A percentile compares a stretch with the other conserved stretches of the same genome.
Evolutionary conservation across 2,113 vertebrate genomes (phyloP).

Genomic region (Rissa tridactyla): DNA sequence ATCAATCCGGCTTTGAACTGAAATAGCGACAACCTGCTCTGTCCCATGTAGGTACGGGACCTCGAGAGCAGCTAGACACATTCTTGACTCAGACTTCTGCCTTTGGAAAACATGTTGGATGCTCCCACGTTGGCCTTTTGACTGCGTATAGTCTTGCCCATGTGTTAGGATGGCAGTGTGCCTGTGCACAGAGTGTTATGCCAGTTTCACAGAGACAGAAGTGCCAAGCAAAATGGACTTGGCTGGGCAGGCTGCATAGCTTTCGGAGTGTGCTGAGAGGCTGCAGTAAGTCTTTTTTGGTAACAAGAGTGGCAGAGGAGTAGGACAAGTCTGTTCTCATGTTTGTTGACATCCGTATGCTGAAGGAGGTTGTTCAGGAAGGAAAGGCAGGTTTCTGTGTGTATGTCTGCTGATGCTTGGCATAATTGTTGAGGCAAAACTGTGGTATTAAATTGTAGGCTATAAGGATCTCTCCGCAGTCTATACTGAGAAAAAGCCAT

Average conservation of each 20-base stretch:
- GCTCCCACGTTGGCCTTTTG: constrained; percentile 25
- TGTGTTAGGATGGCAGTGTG: constrained; percentile 56
- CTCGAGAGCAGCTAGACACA: neutral
- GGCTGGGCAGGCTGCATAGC: constrained; percentile 42
- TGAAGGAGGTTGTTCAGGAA: constrained; percentile 2
- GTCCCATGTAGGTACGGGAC: neutral
- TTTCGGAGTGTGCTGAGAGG: neutral
- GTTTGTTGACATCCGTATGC: constrained; percentile 35
- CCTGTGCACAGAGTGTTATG: constrained; percentile 45
- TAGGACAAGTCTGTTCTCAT: constrained; percentile 16
- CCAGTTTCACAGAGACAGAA: constrained; percentile 54
- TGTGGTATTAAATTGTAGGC: neutral
- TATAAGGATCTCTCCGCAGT: neutral
- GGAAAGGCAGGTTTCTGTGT: neutral
- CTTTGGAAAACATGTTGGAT: constrained; percentile 24
- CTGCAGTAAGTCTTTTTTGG: constrained; percentile 51
- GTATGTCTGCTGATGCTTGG: neutral
- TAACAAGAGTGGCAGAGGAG: constrained; percentile 30
- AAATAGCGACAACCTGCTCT: neutral
- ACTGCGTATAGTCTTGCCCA: constrained; percentile 3
- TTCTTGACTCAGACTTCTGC: constrained; percentile 28
- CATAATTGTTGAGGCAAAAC: neutral
- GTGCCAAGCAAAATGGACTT: constrained; percentile 67
- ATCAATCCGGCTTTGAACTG: neutral
- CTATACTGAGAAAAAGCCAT: neutral